Conservation (phyloP, 2,113 vertebrate genomes). For the Ia io region DNA sequence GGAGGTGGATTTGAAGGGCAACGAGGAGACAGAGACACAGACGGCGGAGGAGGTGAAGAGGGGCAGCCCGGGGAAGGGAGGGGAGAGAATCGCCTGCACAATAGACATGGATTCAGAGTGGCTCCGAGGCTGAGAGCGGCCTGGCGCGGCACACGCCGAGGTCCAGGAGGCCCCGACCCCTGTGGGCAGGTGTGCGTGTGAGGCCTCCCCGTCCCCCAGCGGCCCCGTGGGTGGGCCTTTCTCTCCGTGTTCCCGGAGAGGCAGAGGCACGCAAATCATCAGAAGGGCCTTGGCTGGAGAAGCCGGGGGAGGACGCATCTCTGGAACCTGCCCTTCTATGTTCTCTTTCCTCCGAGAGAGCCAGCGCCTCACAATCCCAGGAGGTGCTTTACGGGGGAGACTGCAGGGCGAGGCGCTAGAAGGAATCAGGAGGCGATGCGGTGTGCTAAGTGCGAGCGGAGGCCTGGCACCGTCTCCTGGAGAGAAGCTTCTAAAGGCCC, state of each 20-base stretch:
- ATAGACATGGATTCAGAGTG: fast-evolving
- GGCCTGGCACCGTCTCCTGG: background rate
- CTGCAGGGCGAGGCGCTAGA: background rate
- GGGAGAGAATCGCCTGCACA: background rate
- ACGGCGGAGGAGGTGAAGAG: too few relatives aligned
- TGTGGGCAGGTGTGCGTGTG: fast-evolving
- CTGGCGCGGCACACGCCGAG: too few relatives aligned
- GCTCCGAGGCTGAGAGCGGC: background rate
- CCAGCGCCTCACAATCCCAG: background rate
- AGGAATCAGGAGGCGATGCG: background rate
- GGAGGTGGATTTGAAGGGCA: background rate
- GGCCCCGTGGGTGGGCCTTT: background rate
- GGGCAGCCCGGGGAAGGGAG: fast-evolving
- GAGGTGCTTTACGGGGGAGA: background rate
- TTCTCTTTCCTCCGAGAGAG: background rate
- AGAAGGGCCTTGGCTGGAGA: background rate
- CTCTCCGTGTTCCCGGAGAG: background rate
- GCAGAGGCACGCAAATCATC: background rate
- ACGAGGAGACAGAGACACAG: background rate
- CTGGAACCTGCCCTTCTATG: background rate
- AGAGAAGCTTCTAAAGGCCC: background rate
- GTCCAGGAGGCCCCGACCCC: background rate
- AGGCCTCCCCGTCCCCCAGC: fast-evolving
- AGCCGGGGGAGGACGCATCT: background rate
- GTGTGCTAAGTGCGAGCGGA: fast-evolving